Conservation (phyloP, 2,888 invertebrate species). For the Calameuta pallipes region DNA sequence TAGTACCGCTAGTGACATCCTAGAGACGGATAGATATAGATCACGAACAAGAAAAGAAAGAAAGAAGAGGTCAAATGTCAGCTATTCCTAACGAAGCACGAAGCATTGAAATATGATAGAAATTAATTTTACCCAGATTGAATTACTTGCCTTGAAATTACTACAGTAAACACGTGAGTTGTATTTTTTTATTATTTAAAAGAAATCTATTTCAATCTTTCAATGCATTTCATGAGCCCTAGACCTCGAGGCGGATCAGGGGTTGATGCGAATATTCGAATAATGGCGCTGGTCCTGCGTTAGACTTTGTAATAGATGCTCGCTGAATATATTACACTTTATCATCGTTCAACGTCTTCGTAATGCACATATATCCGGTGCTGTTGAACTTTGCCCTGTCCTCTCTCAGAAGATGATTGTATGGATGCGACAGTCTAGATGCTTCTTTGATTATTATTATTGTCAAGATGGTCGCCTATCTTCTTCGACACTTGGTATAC, state of each 20-base stretch:
- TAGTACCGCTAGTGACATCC: not conserved
- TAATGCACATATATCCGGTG: conserved; percentile 17
- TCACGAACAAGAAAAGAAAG: conserved; percentile 12
- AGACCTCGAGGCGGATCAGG: not conserved
- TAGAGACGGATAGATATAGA: not conserved
- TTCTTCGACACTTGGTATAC: not conserved
- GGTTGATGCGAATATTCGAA: conserved; percentile 13
- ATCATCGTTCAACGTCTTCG: conserved; percentile 9
- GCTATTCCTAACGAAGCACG: not conserved
- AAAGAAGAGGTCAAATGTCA: conserved; percentile 12
- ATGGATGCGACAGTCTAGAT: not conserved
- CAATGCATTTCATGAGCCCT: not conserved
- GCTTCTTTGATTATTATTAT: not conserved
- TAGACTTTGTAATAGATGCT: conserved; percentile 14
- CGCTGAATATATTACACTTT: not conserved
- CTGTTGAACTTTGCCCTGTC: conserved; percentile 14
- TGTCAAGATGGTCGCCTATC: not conserved
- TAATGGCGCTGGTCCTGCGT: conserved; percentile 13
- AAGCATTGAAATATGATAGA: not conserved
- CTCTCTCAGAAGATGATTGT: not conserved
- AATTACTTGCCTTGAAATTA: not conserved
- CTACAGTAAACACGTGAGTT: not conserved
- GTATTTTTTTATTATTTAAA: not conserved
- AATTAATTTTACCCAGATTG: not conserved
- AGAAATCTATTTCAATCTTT: not conserved